These are phyloP conservation scores for Peromyscus melanophrys DNA, from an alignment of 2,797 vertebrate genomes.

Conservation along the genomic window DNA sequence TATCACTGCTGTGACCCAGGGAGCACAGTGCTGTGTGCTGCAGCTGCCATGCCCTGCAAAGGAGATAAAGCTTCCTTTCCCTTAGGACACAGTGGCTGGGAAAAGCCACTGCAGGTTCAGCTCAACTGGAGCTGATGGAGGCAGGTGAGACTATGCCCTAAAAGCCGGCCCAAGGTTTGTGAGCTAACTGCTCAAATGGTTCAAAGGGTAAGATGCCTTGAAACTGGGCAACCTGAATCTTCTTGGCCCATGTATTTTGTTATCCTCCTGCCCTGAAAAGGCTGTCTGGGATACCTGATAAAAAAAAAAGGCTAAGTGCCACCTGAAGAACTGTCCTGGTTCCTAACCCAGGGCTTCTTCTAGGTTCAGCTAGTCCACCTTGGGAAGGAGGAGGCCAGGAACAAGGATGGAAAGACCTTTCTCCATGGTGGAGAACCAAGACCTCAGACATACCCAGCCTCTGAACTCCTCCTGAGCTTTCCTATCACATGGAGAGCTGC, in stretches of 20 bases:
- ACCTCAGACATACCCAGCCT: background rate
- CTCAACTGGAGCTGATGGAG: accelerated
- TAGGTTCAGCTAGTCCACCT: background rate
- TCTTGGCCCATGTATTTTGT: background rate
- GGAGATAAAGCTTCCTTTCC: background rate
- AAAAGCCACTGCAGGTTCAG: background rate
- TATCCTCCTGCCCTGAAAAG: background rate
- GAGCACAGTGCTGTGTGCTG: background rate
- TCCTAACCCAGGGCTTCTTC: background rate
- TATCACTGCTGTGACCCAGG: background rate
- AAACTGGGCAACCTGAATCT: background rate
- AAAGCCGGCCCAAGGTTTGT: background rate
- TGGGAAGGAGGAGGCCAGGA: background rate
- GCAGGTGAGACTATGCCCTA: accelerated
- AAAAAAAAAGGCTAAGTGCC: background rate
- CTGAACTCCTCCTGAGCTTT: background rate
- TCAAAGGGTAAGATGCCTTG: background rate
- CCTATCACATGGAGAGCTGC: background rate
- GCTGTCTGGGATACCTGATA: background rate
- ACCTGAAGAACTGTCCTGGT: background rate
- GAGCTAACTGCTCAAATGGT: background rate
- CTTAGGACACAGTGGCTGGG: background rate
- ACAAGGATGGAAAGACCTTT: background rate
- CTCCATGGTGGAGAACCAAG: background rate
- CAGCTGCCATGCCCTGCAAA: background rate